Conservation (phyloP, 2,113 vertebrate species). For the Porphyrio hochstetteri region DNA sequence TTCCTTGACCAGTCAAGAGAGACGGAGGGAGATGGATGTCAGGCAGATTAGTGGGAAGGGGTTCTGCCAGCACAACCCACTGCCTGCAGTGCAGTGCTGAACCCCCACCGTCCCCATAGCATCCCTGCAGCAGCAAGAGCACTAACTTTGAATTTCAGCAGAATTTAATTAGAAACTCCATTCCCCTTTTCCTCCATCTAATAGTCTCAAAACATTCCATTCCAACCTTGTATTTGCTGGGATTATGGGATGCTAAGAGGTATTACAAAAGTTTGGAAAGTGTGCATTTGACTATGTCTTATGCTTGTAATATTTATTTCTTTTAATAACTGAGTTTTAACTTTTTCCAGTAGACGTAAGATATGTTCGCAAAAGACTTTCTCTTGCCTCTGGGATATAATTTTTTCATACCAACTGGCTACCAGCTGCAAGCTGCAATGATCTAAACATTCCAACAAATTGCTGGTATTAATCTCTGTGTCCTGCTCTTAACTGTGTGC, state of each 20-base stretch:
- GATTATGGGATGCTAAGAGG: neutral
- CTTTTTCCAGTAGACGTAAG: constrained; percentile 1
- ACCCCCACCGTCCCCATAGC: neutral
- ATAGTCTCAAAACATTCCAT: neutral
- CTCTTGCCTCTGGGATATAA: constrained; percentile 40
- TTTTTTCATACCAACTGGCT: constrained; percentile 39
- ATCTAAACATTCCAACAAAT: constrained; percentile 46
- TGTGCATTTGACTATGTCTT: neutral
- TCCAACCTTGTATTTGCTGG: neutral
- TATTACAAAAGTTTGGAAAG: neutral
- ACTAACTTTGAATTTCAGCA: neutral
- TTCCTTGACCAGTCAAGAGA: constrained; percentile 8
- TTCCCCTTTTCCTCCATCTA: neutral
- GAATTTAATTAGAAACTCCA: neutral
- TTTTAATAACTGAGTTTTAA: constrained; percentile 47
- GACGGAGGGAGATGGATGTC: neutral
- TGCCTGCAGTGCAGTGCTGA: neutral
- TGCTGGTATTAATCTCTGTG: constrained; percentile 43
- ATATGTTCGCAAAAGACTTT: neutral
- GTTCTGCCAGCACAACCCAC: neutral
- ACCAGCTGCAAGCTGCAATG: neutral
- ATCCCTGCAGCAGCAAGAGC: neutral
- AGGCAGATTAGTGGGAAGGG: neutral
- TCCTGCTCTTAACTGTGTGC: constrained; percentile 11
- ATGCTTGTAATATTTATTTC: constrained; percentile 33